Conservation (phyloP, 2,797 vertebrate species). For the Schizopygopsis pylzovi region DNA sequence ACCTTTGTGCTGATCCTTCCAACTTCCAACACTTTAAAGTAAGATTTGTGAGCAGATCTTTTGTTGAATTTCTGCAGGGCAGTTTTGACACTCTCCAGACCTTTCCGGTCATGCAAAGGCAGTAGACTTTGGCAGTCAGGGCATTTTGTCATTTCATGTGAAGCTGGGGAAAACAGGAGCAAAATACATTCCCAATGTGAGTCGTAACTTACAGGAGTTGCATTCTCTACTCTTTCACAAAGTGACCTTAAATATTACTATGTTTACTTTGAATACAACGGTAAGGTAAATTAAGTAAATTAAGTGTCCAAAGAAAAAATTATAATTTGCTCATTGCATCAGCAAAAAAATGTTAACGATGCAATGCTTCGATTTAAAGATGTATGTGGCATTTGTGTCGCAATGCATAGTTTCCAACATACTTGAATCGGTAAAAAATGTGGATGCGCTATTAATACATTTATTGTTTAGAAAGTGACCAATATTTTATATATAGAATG, state of each 20-base stretch:
- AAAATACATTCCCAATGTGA: background rate
- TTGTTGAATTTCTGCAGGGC: conserved; percentile 60
- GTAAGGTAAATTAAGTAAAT: too few species aligned
- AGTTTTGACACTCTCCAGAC: conserved; percentile 54
- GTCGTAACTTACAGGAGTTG: background rate
- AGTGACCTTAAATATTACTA: background rate
- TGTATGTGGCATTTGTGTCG: too few species aligned
- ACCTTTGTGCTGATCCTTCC: conserved; percentile 61
- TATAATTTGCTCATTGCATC: too few species aligned
- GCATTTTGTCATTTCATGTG: conserved; percentile 26
- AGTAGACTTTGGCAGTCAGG: conserved; percentile 60
- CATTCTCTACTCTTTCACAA: background rate
- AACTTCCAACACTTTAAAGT: conserved; percentile 64
- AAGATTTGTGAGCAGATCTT: conserved; percentile 10
- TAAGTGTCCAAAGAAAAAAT: too few species aligned
- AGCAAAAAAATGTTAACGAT: too few species aligned
- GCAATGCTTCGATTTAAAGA: too few species aligned
- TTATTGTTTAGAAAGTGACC: too few species aligned
- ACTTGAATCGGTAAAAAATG: too few species aligned
- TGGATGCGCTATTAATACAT: too few species aligned
- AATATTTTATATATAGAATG: too few species aligned
- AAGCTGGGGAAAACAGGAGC: conserved; percentile 36
- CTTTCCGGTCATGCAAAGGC: conserved; percentile 56
- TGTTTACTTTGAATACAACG: background rate
- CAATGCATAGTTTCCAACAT: too few species aligned